Evolutionary conservation across 2,113 vertebrate genomes (phyloP), one percentile per base, ranked within the genome.

Genomic region (Falco punctatus): DNA sequence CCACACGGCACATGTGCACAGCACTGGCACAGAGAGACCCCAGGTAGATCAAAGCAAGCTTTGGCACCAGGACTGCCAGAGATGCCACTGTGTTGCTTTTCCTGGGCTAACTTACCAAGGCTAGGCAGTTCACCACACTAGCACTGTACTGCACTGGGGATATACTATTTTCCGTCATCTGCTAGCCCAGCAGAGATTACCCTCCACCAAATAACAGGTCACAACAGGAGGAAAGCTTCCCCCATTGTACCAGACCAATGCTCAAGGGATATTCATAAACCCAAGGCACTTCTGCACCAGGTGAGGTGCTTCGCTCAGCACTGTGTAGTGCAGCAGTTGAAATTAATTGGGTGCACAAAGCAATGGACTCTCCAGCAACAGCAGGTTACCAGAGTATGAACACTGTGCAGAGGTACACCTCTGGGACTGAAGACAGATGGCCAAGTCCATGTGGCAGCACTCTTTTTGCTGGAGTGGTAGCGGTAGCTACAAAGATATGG

Each of bases 161-260:
- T n/a, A 5, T 27, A 24, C 48, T 38, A 4, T 27, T 81, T 82
- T 86, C 38, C 15, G 13, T 38, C 15, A 61, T n/a, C 52, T 86
- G 35, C 75, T 51, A 72, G 15, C 42, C 35, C 9, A 17, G 18
- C 4, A 69, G 48, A 54, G 10, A 32, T 51, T 38, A 46, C 13
- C 6, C 23, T 82, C 32, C 28, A 72, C 38, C 38, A 74, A 79
- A 57, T 38, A 80, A 59, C 52, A 75, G 8, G 5, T 38, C 6
- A 4, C 49, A 72, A 20, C 3, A 59, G 26, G 40, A 92, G 40
- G 13, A 13, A 88, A 38, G 15, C 17, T 48, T n/a, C 24, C 20
- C 15, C 6, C 21, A 4, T 17, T 5, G 2, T 42, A 52, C 51
- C 0, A 0, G 24, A 35, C 3, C 46, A 62, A 54, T 8, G 11